Percentiles rank a stretch among this genome's conserved stretches.
Evolutionary conservation across 1,140 invertebrate genomes (phyloP).

Genomic region (Macrostomum lignano): DNA sequence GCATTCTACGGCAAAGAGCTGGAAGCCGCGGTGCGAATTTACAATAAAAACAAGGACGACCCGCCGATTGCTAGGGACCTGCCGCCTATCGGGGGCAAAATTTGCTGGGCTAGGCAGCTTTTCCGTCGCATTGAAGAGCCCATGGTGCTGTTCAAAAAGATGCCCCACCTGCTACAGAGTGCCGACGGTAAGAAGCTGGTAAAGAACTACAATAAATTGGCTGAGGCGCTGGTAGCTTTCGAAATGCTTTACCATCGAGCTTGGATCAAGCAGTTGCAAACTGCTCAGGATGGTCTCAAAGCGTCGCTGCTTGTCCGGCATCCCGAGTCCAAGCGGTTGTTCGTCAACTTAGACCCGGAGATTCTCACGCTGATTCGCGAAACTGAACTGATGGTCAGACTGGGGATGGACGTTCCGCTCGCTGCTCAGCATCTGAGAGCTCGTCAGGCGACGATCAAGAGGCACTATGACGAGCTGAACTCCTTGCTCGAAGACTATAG

Average conservation of each 20-base stretch:
- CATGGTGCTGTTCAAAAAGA: constrained; percentile 32
- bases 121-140: constrained; percentile 29
- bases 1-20: constrained; percentile 54
- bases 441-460: constrained; percentile 46
- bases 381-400: constrained; percentile 51
- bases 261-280: constrained; percentile 23
- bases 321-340: constrained; percentile 22
- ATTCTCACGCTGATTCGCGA: constrained; percentile 41
- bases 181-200: constrained; percentile 32
- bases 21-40: constrained; percentile 42
- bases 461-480: constrained; percentile 44
- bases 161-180: constrained; percentile 30
- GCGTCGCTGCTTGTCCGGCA: constrained; percentile 20
- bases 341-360: constrained; percentile 27
- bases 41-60: constrained; percentile 26
- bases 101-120: constrained; percentile 29
- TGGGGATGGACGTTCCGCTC: constrained; percentile 45
- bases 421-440: constrained; percentile 29
- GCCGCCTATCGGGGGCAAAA: constrained; percentile 27
- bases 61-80: constrained; percentile 25
- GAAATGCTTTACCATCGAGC: constrained; percentile 27
- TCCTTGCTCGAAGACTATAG: constrained; percentile 27
- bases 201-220: constrained; percentile 37
- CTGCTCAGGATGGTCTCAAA: constrained; percentile 19
- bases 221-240: constrained; percentile 26